Conservation (phyloP, 92 coral and sea anemone species). For the Micromussa lordhowensis region DNA sequence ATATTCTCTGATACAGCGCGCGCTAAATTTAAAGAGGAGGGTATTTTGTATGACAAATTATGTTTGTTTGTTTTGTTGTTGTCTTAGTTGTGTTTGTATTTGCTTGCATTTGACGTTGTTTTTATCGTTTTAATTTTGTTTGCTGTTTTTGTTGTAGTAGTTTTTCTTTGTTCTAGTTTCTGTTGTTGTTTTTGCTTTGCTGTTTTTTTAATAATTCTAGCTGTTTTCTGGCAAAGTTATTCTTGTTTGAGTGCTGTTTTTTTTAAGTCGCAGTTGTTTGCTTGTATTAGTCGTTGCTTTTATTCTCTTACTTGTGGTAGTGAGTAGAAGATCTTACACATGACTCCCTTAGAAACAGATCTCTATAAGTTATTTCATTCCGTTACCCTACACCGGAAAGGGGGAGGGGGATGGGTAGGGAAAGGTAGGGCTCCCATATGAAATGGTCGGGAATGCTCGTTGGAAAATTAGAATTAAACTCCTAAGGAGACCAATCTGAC, state of each 20-base stretch:
- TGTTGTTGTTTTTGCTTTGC: background rate
- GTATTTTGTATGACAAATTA: too few relatives aligned
- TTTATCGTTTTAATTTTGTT: background rate
- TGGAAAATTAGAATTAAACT: too few relatives aligned
- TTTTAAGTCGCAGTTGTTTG: background rate
- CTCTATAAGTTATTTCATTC: background rate
- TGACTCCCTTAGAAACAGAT: background rate
- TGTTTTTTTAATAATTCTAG: background rate
- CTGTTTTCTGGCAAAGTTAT: too few relatives aligned
- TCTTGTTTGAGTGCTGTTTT: background rate
- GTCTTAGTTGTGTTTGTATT: background rate
- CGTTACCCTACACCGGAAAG: background rate
- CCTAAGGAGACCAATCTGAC: too few relatives aligned
- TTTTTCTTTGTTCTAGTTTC: too few relatives aligned
- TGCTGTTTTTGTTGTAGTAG: too few relatives aligned
- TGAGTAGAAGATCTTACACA: background rate
- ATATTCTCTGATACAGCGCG: too few relatives aligned
- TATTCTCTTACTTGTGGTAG: background rate
- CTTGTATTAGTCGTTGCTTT: background rate
- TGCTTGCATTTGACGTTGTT: background rate
- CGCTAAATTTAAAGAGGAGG: too few relatives aligned
- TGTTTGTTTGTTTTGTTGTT: background rate
- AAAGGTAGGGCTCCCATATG: too few relatives aligned
- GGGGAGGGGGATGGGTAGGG: too few relatives aligned
- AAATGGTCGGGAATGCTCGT: too few relatives aligned